These are phyloP conservation scores for Pluvialis apricaria DNA, from an alignment of 2,113 vertebrate species.

Conservation along the genomic window DNA sequence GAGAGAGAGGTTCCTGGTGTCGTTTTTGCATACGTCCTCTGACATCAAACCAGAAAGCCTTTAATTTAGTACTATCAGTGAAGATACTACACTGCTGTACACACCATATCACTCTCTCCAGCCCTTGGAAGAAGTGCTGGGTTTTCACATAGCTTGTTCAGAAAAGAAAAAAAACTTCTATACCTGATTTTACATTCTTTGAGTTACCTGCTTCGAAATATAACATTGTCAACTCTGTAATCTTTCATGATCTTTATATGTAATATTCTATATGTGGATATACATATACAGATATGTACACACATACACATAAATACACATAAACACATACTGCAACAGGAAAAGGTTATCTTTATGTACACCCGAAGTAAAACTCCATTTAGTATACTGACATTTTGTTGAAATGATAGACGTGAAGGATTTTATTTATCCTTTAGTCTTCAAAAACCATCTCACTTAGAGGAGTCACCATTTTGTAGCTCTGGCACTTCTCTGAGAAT, in stretches of 20 bases:
- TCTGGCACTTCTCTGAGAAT: neutral
- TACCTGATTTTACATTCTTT: neutral
- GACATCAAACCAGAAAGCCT: neutral
- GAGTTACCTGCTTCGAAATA: neutral
- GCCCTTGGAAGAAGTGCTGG: neutral
- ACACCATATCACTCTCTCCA: neutral
- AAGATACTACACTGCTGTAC: neutral
- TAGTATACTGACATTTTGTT: neutral
- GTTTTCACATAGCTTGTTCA: neutral
- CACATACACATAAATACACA: accelerated
- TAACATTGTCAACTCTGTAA: neutral
- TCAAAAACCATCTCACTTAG: neutral
- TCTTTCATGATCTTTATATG: neutral
- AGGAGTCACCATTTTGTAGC: neutral
- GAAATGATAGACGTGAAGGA: neutral
- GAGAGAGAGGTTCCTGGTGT: neutral
- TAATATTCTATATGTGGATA: no score
- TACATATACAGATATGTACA: no score
- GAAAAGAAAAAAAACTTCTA: neutral
- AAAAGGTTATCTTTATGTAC: neutral
- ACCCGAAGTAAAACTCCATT: neutral
- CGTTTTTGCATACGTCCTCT: neutral
- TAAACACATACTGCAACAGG: neutral
- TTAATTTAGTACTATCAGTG: neutral
- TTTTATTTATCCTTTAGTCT: neutral